Percentiles rank a stretch among this genome's conserved stretches.
Conservation (phyloP, 2,888 invertebrate species). For the Leucophenga maculata region DNA sequence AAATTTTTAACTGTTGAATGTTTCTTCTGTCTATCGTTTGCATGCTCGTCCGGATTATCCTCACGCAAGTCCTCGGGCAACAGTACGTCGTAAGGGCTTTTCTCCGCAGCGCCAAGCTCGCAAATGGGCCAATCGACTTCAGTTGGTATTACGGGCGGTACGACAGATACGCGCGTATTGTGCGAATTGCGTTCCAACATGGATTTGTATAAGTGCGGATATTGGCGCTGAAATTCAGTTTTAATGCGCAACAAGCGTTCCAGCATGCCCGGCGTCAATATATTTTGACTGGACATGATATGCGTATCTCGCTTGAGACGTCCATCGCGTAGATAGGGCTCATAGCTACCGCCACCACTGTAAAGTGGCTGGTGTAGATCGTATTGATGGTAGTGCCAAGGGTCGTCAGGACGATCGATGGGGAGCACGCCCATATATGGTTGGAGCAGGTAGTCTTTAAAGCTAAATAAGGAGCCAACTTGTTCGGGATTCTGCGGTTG, state of each 20-base stretch:
- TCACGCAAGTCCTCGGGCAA: slow-evolving; percentile 14
- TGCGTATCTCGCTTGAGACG: slow-evolving; percentile 54
- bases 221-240: slow-evolving; percentile 57
- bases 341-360: slow-evolving; percentile 61
- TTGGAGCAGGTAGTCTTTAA: slow-evolving; percentile 47
- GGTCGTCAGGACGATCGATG: slow-evolving; percentile 57
- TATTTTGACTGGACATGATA: slow-evolving; percentile 40
- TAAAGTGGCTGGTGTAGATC: slow-evolving; percentile 56
- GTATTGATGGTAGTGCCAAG: slow-evolving; percentile 60
- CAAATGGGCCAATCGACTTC: slow-evolving; percentile 34
- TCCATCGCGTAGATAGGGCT: slow-evolving; percentile 46
- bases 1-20: neutral
- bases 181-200: slow-evolving; percentile 55
- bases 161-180: slow-evolving; percentile 49
- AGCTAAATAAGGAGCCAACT: slow-evolving; percentile 47
- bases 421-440: slow-evolving; percentile 67
- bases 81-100: slow-evolving; percentile 42
- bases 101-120: slow-evolving; percentile 63
- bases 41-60: slow-evolving; percentile 20
- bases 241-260: slow-evolving; percentile 58
- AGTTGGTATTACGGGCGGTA: slow-evolving; percentile 55
- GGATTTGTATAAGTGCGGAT: slow-evolving; percentile 59
- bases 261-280: slow-evolving; percentile 61
- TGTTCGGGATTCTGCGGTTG: slow-evolving; percentile 31
- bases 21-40: slow-evolving; percentile 22